Evolutionary conservation across 2,888 invertebrate species (phyloP), one percentile per base, ranked within the genome.

Genomic region (Hedychridium roseum): DNA sequence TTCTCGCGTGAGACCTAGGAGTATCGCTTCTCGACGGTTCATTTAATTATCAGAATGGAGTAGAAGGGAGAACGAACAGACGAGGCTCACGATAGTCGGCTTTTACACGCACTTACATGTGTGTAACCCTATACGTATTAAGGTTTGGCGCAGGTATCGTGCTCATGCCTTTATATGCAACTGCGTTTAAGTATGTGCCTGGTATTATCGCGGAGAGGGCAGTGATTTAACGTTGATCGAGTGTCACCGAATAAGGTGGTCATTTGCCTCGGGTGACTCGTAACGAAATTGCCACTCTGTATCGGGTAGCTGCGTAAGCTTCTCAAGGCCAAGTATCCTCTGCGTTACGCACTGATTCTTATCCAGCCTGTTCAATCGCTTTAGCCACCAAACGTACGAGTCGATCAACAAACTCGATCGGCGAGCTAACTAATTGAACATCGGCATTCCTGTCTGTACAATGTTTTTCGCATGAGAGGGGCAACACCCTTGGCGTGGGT

Each of bases 161-260:
- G 28, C 31, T 4, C 23, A 23, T 23, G 4, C 37, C 15, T 23
- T 18, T 23, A 34, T 12, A 2, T 27, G 7, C 9, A 32, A 32
- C 32, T 6, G 7, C 17, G 16, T 4, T 5, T 14, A 27, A 42
- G 28, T 27, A 16, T 21, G 30, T 15, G n/a, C 44, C 43, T 48
- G 47, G 38, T 50, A 54, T 54, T 59, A 64, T 62, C 48, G 58
- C 58, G 49, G 45, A 39, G 45, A 32, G 45, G 43, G 34, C 47
- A 60, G 57, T 64, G 60, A 63, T 63, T 66, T 64, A 60, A 55
- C 57, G 63, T 64, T 64, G 62, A 67, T 66, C 55, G 60, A 66
- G 62, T 57, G 58, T 64, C 59, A 59, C 57, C 59, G 48, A 63
- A 59, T 66, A 64, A 64, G 59, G 59, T 44, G 26, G 26, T 17